phyloP scores from a whole-genome alignment of 2,888 invertebrate species.

The Synanthedon vespiformis region DNA sequence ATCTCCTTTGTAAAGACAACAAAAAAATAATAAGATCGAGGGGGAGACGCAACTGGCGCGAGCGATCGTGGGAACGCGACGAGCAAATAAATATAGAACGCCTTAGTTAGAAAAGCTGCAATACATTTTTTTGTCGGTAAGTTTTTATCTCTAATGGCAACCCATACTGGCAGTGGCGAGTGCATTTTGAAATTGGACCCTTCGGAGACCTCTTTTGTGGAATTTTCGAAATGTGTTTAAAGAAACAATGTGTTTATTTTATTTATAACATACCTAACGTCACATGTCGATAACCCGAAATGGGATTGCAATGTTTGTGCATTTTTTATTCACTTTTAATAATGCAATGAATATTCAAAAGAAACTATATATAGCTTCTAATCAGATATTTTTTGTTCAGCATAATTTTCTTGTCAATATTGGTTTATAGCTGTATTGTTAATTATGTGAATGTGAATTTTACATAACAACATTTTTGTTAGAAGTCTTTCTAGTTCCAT shows the following conservation, averaged over 20 bases:
- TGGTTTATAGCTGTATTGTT: too few species aligned
- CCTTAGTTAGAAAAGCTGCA: slow-evolving; percentile 68
- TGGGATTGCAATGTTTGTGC: not conserved
- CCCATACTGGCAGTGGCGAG: slow-evolving; percentile 30
- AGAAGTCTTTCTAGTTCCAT: too few species aligned
- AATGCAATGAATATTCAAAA: too few species aligned
- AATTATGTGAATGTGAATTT: too few species aligned
- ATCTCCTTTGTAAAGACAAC: slow-evolving; percentile 17
- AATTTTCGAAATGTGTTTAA: not conserved
- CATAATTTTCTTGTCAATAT: too few species aligned
- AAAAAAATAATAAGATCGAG: slow-evolving; percentile 43
- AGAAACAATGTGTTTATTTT: slow-evolving; percentile 9
- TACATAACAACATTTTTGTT: too few species aligned
- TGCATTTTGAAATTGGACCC: slow-evolving; percentile 49
- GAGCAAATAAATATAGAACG: slow-evolving; percentile 63
- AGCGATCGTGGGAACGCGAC: slow-evolving; percentile 68
- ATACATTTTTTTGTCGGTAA: slow-evolving; percentile 44
- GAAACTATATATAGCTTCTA: too few species aligned
- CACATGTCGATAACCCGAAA: slow-evolving; percentile 5
- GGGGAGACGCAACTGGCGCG: slow-evolving; percentile 66
- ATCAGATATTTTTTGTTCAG: too few species aligned
- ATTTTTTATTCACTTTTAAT: too few species aligned
- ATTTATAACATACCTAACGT: slow-evolving; percentile 18
- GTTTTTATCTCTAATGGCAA: slow-evolving; percentile 54
- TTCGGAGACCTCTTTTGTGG: slow-evolving; percentile 20